Conservation (phyloP, 2,888 invertebrate species). For the Creontiades dilutus region DNA sequence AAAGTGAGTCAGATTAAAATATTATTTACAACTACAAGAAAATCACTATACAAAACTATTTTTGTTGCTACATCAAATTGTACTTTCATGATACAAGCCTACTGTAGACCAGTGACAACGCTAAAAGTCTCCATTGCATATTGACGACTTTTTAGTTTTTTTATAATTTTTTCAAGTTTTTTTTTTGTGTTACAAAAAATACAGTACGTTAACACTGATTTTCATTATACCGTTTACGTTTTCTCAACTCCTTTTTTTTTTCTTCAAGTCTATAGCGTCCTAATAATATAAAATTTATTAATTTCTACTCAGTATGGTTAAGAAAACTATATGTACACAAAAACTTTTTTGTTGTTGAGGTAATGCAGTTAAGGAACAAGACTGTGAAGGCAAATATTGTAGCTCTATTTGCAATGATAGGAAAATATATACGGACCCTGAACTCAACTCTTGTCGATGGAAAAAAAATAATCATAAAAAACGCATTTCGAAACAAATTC, state of each 20-base stretch:
- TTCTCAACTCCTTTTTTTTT: slow-evolving; percentile 31
- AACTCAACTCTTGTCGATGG: slow-evolving; percentile 24
- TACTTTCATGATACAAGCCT: slow-evolving; percentile 69
- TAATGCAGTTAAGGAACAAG: slow-evolving; percentile 72
- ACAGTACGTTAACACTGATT: slow-evolving; percentile 50
- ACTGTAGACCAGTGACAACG: slow-evolving; percentile 50
- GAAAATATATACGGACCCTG: slow-evolving; percentile 63
- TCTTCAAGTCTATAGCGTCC: slow-evolving; percentile 45
- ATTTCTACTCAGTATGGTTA: slow-evolving; percentile 55
- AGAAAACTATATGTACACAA: slow-evolving; percentile 71
- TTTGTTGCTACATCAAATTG: slow-evolving; percentile 60
- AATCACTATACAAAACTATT: slow-evolving; percentile 65
- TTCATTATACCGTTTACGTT: slow-evolving; percentile 40
- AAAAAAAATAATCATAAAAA: background rate
- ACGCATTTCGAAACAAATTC: background rate
- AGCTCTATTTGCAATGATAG: slow-evolving; percentile 69
- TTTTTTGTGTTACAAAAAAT: slow-evolving; percentile 65
- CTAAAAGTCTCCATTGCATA: slow-evolving; percentile 57
- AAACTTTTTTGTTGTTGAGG: slow-evolving; percentile 63
- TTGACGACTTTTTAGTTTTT: slow-evolving; percentile 26
- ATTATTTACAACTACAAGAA: slow-evolving; percentile 60
- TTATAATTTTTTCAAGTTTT: slow-evolving; percentile 22
- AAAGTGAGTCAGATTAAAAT: slow-evolving; percentile 68
- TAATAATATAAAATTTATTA: slow-evolving; percentile 53
- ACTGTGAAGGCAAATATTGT: slow-evolving; percentile 71